Evolutionary conservation across 2,797 vertebrate species (phyloP).

Genomic region (Tokudaia muenninki): DNA sequence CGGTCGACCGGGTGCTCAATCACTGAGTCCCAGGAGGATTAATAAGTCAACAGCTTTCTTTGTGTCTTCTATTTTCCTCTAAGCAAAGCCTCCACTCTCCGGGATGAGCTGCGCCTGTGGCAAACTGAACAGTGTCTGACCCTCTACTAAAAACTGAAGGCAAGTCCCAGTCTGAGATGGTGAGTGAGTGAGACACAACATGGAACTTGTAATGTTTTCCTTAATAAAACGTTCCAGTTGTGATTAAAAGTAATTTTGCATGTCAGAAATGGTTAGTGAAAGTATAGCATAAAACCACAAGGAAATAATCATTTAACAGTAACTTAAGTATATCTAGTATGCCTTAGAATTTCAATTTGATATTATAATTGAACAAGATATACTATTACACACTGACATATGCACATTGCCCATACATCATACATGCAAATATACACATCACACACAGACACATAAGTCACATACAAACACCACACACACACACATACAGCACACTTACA

Average conservation of each 20-base stretch:
- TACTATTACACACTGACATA: background rate
- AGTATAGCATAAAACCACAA: background rate
- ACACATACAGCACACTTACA: too few relatives aligned
- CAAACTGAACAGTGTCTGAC: background rate
- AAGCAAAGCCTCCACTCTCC: background rate
- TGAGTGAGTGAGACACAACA: background rate
- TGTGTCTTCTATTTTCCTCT: background rate
- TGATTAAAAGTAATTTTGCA: conserved; percentile 21
- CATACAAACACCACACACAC: background rate
- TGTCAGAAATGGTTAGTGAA: background rate
- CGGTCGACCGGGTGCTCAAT: conserved; percentile 33
- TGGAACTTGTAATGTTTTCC: background rate
- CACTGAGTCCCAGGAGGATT: background rate
- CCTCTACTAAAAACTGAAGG: conserved; percentile 52
- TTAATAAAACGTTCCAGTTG: conserved; percentile 11
- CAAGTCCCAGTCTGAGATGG: background rate
- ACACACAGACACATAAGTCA: background rate
- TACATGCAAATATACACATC: background rate
- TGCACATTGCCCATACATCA: background rate
- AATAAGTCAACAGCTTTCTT: conserved; percentile 45
- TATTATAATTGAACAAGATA: background rate
- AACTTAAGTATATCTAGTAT: background rate
- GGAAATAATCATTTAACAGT: conserved; percentile 1
- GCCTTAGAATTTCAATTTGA: background rate
- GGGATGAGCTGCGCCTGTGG: background rate